Evolutionary conservation across 2,797 vertebrate species (phyloP), one percentile per base, ranked within the genome.

Genomic region (Protonibea diacanthus): DNA sequence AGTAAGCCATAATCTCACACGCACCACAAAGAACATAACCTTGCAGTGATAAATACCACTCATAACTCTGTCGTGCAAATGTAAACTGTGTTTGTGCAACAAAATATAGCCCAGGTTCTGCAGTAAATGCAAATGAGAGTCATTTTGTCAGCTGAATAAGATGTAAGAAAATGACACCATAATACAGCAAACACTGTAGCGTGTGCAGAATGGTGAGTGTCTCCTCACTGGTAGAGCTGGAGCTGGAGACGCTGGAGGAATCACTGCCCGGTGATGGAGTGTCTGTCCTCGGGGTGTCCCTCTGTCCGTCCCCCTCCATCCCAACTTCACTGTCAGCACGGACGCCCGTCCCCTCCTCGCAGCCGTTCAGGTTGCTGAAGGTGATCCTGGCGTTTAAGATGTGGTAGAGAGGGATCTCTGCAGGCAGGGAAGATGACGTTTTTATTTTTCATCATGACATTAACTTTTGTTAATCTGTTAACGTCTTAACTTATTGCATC

Each of bases 341-440:
- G n/a, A 42, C 33, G 18, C 95, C 90, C 0, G 92, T 92, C 0
- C 95, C 96, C 81, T 99, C 98, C 1, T 98, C 97, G 0, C 98
- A 98, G 90, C 97, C 97, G 0, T 99, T 99, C 88, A 99, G 95
- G 95, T 99, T 99, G 69, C 97, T 97, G 0, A 99, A 99, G 76
- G 98, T 99, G 94, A 99, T 99, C 85, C 97, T 97, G 57, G 98
- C 98, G 0, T 99, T 99, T 51, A 99, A 96, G 91, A 99, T 97
- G 91, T 99, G 98, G 91, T 99, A 99, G 88, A 99, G 96, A 9
- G 98, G 98, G 87, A 99, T 99, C 93, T 99, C 98, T 99, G 94
- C 20, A 48, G 72, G 77, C n/a, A 51, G 42, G 57, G 51, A 44
- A 5, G 25, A 45, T 51, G 48, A 29, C 47, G 51, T 76, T 66